Evolutionary conservation across 1,140 invertebrate species (phyloP), one percentile per base, ranked within the genome.

Genomic region (Zaprionus davidi): DNA sequence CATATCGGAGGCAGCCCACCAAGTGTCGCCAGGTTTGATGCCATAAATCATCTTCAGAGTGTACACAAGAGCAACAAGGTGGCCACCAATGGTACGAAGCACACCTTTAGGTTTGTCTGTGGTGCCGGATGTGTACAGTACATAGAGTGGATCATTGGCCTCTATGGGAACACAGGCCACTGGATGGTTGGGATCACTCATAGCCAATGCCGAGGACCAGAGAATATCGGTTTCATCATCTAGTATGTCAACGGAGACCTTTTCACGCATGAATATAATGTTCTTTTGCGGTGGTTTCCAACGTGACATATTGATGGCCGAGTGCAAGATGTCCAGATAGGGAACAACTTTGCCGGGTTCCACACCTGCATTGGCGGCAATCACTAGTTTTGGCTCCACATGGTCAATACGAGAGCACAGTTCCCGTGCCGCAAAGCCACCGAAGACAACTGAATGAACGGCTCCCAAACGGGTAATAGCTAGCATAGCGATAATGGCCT

Each of bases 81-180:
- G 97, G 0, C 97, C 97, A 1, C 97, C 97, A n/a, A 96, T 95
- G 0, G 98, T 96, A 60, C 98, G 94, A 60, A 97, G 95, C 26
- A 98, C 95, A 5, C 97, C 97, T 93, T 98, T 98, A 0, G 97
- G 97, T 53, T 96, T 94, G 79, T 96, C 97, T 94, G 97, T 98
- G 13, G 97, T 98, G 62, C 98, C 98, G 4, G 98, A 99, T 1
- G 98, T 99, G 88, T 99, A 99, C 0, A 99, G 93, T 70, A 99
- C 96, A 82, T 99, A 99, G 4, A 98, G 93, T 0, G 98, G 97
- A 79, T 99, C 96, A 82, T 97, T 98, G 11, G 98, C 96, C 79
- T 97, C 96, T 0, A 98, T 96, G 0, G 97, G 95, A 4, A 98
- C 96, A 88, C 97, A 98, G 2, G 97, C 95, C 73, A 96, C 95